phyloP scores from a whole-genome alignment of 1,140 invertebrate species.

The Oreohelix idahoensis region DNA sequence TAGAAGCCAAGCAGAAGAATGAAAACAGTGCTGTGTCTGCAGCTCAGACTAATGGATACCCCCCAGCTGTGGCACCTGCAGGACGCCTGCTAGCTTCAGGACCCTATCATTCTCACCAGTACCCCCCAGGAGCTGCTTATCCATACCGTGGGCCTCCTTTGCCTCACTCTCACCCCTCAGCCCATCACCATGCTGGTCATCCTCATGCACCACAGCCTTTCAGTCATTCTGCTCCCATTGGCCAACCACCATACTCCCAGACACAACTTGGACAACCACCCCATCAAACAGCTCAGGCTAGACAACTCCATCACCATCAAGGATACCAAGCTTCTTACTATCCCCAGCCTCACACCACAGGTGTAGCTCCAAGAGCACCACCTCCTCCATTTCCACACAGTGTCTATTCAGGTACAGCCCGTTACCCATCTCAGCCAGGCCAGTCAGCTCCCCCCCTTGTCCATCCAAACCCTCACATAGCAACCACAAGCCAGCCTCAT shows the following conservation, averaged over 20 bases:
- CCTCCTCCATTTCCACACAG: slow-evolving; percentile 13
- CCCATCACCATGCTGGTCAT: neutral
- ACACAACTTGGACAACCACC: neutral
- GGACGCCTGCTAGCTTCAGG: neutral
- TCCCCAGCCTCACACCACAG: neutral
- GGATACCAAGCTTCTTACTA: neutral
- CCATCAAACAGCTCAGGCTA: neutral
- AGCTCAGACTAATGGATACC: neutral
- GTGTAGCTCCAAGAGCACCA: neutral
- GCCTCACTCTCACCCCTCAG: neutral
- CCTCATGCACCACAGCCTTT: neutral
- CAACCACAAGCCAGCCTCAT: neutral
- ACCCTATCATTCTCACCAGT: neutral
- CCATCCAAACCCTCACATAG: neutral
- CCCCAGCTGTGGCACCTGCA: neutral
- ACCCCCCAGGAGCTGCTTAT: neutral
- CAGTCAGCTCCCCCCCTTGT: neutral
- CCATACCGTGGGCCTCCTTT: neutral
- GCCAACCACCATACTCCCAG: neutral
- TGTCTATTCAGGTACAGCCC: neutral
- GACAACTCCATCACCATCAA: neutral
- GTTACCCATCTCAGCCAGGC: neutral
- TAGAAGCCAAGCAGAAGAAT: slow-evolving; percentile 4
- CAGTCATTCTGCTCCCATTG: neutral
- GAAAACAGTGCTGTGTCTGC: neutral